These are phyloP conservation scores for Camponotus pennsylvanicus DNA, from an alignment of 1,140 invertebrate genomes.

Conservation along the genomic window DNA sequence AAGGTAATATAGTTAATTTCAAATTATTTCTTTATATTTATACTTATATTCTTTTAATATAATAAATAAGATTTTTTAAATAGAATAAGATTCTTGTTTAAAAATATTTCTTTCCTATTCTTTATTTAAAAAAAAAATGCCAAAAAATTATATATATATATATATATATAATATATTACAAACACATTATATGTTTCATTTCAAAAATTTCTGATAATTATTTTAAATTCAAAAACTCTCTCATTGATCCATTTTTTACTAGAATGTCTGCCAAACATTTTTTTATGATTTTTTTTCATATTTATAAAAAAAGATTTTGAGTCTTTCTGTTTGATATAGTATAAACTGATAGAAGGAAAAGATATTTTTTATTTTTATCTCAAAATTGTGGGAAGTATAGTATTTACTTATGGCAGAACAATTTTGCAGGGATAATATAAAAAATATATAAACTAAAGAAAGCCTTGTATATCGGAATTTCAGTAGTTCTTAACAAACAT, in stretches of 20 bases:
- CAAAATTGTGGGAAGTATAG: slow-evolving; percentile 34
- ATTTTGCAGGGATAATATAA: slow-evolving; percentile 72
- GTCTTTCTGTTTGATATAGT: slow-evolving; percentile 11
- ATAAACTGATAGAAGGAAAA: slow-evolving; percentile 20
- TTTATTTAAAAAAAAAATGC: neutral
- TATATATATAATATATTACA: neutral
- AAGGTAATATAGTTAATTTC: slow-evolving; percentile 27
- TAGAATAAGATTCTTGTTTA: no score
- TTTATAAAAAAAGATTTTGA: slow-evolving; percentile 26
- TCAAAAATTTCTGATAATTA: neutral
- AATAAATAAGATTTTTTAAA: neutral
- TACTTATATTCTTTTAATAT: slow-evolving; percentile 17
- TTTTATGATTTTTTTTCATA: neutral
- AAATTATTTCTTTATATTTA: slow-evolving; percentile 19
- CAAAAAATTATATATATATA: neutral
- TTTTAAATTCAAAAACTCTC: neutral
- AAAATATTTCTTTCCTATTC: no score
- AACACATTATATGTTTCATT: neutral
- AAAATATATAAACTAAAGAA: slow-evolving; percentile 68
- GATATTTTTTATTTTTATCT: slow-evolving; percentile 24
- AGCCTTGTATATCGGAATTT: slow-evolving; percentile 69
- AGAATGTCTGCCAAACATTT: slow-evolving; percentile 25
- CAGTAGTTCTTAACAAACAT: slow-evolving; percentile 70
- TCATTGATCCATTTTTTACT: slow-evolving; percentile 30
- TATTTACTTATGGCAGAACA: slow-evolving; percentile 64